Base-by-base conservation (phyloP, 2,113 vertebrate species). In the Piliocolobus tephrosceles region DNA sequence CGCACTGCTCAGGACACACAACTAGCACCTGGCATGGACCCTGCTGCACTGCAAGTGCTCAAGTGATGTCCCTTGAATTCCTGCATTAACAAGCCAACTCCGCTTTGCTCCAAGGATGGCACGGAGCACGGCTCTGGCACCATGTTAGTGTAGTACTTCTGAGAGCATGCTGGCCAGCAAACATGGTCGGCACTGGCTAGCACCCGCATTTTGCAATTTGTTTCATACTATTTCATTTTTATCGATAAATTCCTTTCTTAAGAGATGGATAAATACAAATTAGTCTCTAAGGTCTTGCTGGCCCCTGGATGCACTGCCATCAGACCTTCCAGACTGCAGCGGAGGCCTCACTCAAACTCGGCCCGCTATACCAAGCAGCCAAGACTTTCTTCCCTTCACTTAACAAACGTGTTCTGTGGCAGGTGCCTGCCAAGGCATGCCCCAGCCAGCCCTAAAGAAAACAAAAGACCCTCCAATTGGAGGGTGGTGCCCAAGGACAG, bases 61-160 rank as follows among this genome's bases (percentile, higher is more conserved):
- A 3, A 50, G 30, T 17, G 70, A 52, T 18, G 5, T 52, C 30
- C 76, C 75, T 78, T 11, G 8, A 32, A n/a, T 5, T 9, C 17
- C 25, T 52, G 50, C 50, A 55, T 35, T 52, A 12, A 35, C 18
- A 2, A 10, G 5, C 78, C 45, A 38, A 23, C 4, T 0, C 5
- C 14, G 18, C 40, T 0, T 2, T 0, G 7, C 22, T 25, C 88
- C 32, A 6, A 7, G 0, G 20, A 5, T 38, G 0, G 30, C 73
- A 1, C 9, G 4, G 13, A 58, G 32, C 40, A n/a, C 6, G 0
- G 23, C 43, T 47, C 81, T 40, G 5, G 0, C 0, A 2, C 35
- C 23, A 16, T 55, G 23, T 25, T 2, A 1, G 38, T 8, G 27
- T 10, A 2, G 52, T 55, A 20, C 52, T 64, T 64, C 27, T 30